Conservation (phyloP, 2,888 invertebrate genomes). For the Dryadula phaetusa region DNA sequence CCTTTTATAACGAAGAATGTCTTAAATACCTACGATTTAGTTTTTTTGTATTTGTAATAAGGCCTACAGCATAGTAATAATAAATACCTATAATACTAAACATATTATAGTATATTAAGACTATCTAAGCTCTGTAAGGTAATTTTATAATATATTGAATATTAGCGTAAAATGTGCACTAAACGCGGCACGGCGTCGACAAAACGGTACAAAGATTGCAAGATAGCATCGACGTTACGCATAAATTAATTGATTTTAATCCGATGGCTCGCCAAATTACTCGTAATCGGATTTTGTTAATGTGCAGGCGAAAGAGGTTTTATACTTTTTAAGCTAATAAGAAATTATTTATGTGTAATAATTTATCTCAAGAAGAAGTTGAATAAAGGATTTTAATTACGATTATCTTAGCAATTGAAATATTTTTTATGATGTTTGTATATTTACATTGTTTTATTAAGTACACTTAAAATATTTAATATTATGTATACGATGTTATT, state of each 20-base stretch:
- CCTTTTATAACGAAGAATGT: no score
- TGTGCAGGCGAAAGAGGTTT: conserved; percentile 38
- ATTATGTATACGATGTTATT: neutral
- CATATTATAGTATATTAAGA: neutral
- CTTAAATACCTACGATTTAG: no score
- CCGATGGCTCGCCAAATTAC: conserved; percentile 53
- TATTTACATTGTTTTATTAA: neutral
- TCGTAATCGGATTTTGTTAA: conserved; percentile 47
- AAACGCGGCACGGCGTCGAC: conserved; percentile 52
- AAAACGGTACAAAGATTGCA: conserved; percentile 50
- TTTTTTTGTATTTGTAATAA: neutral
- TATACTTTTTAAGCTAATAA: conserved; percentile 35
- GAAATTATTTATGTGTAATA: conserved; percentile 18
- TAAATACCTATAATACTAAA: neutral
- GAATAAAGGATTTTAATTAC: conserved; percentile 24
- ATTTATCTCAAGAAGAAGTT: conserved; percentile 23
- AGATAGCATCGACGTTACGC: conserved; percentile 65
- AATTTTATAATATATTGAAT: conserved; percentile 11
- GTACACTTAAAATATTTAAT: neutral
- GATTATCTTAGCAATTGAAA: conserved; percentile 15
- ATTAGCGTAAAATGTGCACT: conserved; percentile 39
- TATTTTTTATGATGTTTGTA: neutral
- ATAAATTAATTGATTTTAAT: conserved; percentile 76
- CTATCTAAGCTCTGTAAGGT: neutral
- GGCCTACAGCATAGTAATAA: no score